Evolutionary conservation across 2,888 invertebrate species (phyloP).

Genomic region (Aspidiotus rigidus): DNA sequence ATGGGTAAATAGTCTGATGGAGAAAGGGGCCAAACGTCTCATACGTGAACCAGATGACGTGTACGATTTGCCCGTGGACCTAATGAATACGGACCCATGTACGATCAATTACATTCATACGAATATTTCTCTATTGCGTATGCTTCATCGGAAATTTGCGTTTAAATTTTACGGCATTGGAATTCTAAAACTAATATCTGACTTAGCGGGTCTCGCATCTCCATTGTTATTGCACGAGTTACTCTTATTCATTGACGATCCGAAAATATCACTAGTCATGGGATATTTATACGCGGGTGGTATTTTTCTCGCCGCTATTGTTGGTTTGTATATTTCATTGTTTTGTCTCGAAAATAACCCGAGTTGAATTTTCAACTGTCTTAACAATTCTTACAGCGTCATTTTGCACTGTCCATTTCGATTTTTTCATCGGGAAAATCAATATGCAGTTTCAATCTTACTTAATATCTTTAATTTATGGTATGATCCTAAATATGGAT

Average conservation of each 20-base stretch:
- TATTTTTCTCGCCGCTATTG: conserved; percentile 55
- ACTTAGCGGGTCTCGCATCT: conserved; percentile 75
- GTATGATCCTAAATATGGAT: conserved; percentile 53
- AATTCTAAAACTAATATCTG: conserved; percentile 68
- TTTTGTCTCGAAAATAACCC: too few relatives aligned
- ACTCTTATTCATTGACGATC: conserved; percentile 67
- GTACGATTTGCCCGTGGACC: conserved; percentile 64
- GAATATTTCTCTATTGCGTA: conserved; percentile 51
- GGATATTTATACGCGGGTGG: conserved; percentile 59
- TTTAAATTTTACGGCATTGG: conserved; percentile 76
- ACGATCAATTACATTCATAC: conserved; percentile 46
- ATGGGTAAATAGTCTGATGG: conserved; percentile 79
- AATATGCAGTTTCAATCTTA: conserved; percentile 80
- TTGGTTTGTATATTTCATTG: conserved; percentile 49
- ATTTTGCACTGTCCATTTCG: conserved; percentile 77
- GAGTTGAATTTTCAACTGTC: too few relatives aligned
- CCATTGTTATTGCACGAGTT: conserved; percentile 78
- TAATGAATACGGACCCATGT: conserved; percentile 47
- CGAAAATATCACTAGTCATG: conserved; percentile 54
- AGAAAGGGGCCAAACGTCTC: conserved; percentile 63
- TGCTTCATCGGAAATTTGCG: conserved; percentile 67
- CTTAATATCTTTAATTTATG: conserved; percentile 71
- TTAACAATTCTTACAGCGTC: conserved; percentile 48
- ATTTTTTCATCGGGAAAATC: conserved; percentile 73
- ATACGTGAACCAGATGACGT: conserved; percentile 68